Conservation (phyloP, 2,113 vertebrate genomes). For the Lasiurus borealis region DNA sequence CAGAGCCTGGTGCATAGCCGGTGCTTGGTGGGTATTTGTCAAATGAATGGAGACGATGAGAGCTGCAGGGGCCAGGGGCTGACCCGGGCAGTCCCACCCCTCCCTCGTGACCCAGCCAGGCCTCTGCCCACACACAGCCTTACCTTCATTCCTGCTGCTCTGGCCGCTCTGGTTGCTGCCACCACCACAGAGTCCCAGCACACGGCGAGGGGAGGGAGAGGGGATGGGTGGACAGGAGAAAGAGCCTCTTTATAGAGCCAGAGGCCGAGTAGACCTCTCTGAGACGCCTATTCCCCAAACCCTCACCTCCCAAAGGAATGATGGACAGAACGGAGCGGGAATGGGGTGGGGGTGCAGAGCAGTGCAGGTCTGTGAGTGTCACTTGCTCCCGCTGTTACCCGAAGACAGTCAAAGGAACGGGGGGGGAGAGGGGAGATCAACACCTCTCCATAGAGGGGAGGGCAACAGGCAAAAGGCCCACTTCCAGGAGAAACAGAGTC, state of each 20-base stretch:
- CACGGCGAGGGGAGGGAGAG: not conserved
- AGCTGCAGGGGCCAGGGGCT: not conserved
- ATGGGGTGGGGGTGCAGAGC: not conserved
- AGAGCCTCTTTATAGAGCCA: not conserved
- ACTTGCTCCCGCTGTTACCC: not conserved
- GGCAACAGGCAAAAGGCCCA: not conserved
- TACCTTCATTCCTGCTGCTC: constrained; percentile 86
- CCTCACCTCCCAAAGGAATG: not conserved
- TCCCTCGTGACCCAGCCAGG: not conserved
- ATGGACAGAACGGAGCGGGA: not conserved
- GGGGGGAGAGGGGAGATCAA: fast-evolving
- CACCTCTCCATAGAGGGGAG: not conserved
- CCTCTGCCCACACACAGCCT: not conserved
- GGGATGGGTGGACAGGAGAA: constrained; percentile 3
- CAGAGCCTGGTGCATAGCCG: not conserved
- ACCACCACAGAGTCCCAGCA: not conserved
- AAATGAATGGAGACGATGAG: not conserved
- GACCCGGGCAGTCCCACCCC: not conserved
- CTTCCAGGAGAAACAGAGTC: not conserved
- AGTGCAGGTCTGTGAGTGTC: not conserved
- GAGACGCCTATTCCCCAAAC: not conserved
- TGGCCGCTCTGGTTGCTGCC: constrained; percentile 62
- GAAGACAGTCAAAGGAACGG: fast-evolving
- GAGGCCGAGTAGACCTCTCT: not conserved
- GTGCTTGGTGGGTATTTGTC: not conserved